Conservation (phyloP, 2,113 vertebrate species). For the Lucifuga dentata region DNA sequence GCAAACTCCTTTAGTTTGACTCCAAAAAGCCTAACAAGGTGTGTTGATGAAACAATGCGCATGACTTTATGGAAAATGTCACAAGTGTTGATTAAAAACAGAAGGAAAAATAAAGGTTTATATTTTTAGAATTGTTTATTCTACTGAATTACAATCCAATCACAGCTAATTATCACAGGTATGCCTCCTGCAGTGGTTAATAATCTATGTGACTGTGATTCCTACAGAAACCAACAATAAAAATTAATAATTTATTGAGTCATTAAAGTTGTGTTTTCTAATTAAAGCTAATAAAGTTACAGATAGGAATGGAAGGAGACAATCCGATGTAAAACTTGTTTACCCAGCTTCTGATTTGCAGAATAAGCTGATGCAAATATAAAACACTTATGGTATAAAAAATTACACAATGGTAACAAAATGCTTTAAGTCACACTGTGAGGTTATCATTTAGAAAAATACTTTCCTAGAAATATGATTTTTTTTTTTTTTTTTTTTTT, state of each 20-base stretch:
- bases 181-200: not conserved
- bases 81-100: conserved; percentile 48
- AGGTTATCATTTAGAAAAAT: no score
- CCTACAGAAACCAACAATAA: not conserved
- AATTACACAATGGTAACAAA: no score
- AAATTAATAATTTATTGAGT: no score
- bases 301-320: no score
- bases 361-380: no score
- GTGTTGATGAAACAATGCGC: conserved; percentile 66
- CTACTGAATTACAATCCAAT: conserved; percentile 7
- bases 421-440: no score
- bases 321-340: no score
- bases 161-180: not conserved
- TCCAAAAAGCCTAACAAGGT: conserved; percentile 43
- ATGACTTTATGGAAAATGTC: conserved; percentile 58
- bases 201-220: not conserved
- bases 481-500: no score
- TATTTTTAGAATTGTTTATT: conserved; percentile 24
- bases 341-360: no score
- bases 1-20: not conserved
- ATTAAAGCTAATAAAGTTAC: no score
- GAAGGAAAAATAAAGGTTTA: conserved; percentile 45
- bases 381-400: no score
- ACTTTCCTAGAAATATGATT: not conserved
- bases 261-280: no score